phyloP scores from a whole-genome alignment of 2,797 vertebrate species.

The Percopsis omiscomaycus region DNA sequence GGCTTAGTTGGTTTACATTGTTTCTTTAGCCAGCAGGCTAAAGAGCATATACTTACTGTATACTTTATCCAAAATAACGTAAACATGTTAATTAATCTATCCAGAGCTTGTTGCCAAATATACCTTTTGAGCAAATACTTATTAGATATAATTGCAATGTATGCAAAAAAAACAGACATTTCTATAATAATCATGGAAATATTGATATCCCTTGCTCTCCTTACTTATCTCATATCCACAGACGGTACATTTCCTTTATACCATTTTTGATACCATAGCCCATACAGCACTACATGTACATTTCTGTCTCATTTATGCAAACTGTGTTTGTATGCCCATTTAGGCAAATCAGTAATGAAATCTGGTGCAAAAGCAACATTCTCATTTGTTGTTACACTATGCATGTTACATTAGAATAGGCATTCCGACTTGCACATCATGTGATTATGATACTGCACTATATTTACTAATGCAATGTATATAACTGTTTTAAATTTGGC shows the following conservation, averaged over 20 bases:
- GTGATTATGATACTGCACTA: constrained; percentile 58
- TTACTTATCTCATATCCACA: neutral
- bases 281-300: neutral
- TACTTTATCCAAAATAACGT: no score
- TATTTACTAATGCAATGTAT: constrained; percentile 58
- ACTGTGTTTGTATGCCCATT: constrained; percentile 40
- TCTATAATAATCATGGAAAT: neutral
- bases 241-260: no score
- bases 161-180: neutral
- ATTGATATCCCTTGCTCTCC: neutral
- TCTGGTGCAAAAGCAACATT: constrained; percentile 30
- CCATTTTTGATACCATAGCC: no score
- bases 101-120: no score
- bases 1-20: neutral
- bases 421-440: constrained; percentile 63
- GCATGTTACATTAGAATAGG: constrained; percentile 71
- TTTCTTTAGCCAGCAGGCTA: neutral
- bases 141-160: neutral
- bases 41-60: neutral
- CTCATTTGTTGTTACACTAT: constrained; percentile 58
- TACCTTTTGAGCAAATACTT: neutral
- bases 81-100: no score
- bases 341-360: constrained; percentile 41
- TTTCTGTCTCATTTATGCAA: constrained; percentile 35
- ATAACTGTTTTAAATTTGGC: constrained; percentile 45